Base-by-base conservation (phyloP, 2,797 vertebrate species). In the Ctenopoma kingsleyae region DNA sequence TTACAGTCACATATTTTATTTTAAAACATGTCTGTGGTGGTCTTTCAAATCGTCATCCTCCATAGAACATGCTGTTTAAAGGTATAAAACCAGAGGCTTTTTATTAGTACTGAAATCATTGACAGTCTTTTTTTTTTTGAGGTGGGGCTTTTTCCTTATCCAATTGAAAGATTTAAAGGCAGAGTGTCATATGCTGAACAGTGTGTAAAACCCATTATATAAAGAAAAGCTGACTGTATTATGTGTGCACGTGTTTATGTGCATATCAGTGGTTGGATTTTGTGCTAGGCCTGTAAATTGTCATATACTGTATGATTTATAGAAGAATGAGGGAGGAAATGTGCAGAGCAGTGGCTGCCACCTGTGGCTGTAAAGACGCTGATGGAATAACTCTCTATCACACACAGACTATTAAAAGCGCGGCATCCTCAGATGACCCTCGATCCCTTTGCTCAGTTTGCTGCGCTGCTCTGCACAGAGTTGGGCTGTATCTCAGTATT, bases 401-500 rank as follows among this genome's bases (percentile, higher is more conserved):
- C 43, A 38, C 5, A 23, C 71, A 61, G n/a, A 61, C 48, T 74
- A 63, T 74, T 78, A 48, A 73, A 85, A 76, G 69, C 57, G 51
- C 59, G 38, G 49, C 73, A 76, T 76, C 76, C 84, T 86, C 55
- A 25, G 41, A 20, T 89, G 83, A 83, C 84, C 84, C 66, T 25
- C 23, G 53, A 59, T 58, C 71, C 73, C 69, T 71, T 73, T 71
- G 56, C 71, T 63, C 4, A 3, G 15, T 54, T 62, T 56, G 78
- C 25, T 59, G 11, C 47, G 69, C 71, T 69, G 78, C 54, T 72
- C 41, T 44, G 27, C 10, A n/a, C 61, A 54, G 64, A 81, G 60
- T 71, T n/a, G n/a, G 22, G 58, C 67, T 61, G 71, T 83, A 86
- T 77, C 74, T 80, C 68, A 38, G 62, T 48, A 41, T 66, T 73